Evolutionary conservation across 2,113 vertebrate genomes (phyloP), one percentile per base, ranked within the genome.

Genomic region (Sarotherodon lohbergeri): DNA sequence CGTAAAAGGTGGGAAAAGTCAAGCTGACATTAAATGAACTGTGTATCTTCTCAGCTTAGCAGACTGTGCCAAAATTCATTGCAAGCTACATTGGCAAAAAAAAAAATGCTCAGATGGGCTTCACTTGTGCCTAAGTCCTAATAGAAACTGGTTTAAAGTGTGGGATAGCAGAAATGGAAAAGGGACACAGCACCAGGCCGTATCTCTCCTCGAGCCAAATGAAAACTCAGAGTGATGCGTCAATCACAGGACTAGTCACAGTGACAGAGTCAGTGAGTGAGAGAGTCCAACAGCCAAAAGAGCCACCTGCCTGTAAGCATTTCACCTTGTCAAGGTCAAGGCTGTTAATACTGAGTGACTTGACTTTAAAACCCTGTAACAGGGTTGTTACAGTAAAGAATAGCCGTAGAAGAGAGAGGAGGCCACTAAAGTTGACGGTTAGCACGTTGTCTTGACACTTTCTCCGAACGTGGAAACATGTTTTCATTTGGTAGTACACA

Each of bases 291-390:
- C 88, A 90, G 84, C 27, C 76, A 89, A 87, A 87, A 91, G 90
- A 90, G 66, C 82, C 87, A 55, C 91, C 86, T 89, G 87, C 88
- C 91, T 80, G 41, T 36, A 34, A 92, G 89, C 83, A 61, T 81
- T 46, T 84, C 82, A 68, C 92, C 92, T 94, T 91, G 85, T 85
- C 92, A 94, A 94, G 94, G 94, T 95, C 89, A 91, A 80, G 76
- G 56, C 84, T 86, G 84, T 86, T 88, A 89, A 86, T 88, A 78
- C 85, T 80, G 71, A 88, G 84, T 86, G 86, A 88, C 82, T 88
- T 39, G 85, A 86, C 32, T 88, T 93, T 82, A 83, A 92, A 90
- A 88, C 76, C 80, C 80, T 68, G 13, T 81, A 84, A 87, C 80
- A 41, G 66, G 78, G 68, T 63, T 82, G 73, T 80, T 89, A 85